phyloP scores from a whole-genome alignment of 2,888 invertebrate species.

The Bedellia somnulentella region DNA sequence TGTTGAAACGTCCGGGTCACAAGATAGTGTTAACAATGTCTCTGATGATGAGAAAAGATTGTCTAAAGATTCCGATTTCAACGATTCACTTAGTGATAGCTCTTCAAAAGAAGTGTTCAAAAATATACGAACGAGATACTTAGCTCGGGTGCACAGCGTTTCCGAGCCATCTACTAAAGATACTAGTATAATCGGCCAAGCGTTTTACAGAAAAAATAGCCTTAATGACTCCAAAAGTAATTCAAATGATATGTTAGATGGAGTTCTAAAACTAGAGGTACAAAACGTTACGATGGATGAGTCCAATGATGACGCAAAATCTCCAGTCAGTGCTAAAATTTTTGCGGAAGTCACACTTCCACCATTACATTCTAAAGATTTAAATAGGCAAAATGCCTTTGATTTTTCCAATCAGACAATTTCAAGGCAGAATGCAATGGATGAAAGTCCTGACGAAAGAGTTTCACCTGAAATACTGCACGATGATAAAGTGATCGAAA shows the following conservation, averaged over 20 bases:
- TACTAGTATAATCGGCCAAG: conserved; percentile 32
- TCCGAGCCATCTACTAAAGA: conserved; percentile 28
- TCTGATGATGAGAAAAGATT: conserved; percentile 28
- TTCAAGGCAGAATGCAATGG: conserved; percentile 1
- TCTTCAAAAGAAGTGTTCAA: conserved; percentile 39
- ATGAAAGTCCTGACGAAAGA: neutral
- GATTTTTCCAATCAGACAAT: conserved; percentile 8
- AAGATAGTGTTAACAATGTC: conserved; percentile 32
- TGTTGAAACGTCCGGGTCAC: conserved; percentile 41
- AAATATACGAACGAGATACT: conserved; percentile 40
- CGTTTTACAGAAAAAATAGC: conserved; percentile 29
- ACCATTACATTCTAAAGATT: conserved; percentile 5
- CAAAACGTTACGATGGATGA: conserved; percentile 37
- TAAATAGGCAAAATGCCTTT: conserved; percentile 12
- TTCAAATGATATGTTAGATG: conserved; percentile 9
- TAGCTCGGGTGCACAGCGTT: conserved; percentile 42
- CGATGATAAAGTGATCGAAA: conserved; percentile 14
- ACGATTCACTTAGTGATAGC: conserved; percentile 31
- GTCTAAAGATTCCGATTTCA: conserved; percentile 23
- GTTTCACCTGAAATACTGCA: conserved; percentile 11
- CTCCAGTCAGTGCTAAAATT: conserved; percentile 14
- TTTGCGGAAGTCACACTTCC: conserved; percentile 18
- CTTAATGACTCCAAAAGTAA: conserved; percentile 15
- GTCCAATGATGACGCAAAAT: conserved; percentile 27
- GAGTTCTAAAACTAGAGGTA: conserved; percentile 24